Conservation (phyloP, 1,140 invertebrate species). For the Diuraphis noxia region DNA sequence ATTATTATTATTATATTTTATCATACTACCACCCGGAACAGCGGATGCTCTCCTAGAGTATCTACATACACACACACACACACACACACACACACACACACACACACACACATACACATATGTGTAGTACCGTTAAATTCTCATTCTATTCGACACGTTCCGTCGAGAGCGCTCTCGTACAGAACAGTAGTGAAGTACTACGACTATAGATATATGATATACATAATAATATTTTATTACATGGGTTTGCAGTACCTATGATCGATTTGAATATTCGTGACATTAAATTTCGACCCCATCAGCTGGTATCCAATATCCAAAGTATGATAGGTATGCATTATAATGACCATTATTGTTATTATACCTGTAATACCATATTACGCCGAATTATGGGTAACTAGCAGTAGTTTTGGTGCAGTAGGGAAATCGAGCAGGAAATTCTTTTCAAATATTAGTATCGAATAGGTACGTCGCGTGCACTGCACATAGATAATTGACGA, state of each 20-base stretch:
- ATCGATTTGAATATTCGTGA: too few species aligned
- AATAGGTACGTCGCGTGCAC: not conserved
- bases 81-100: not conserved
- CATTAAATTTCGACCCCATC: too few species aligned
- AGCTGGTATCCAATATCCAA: too few species aligned
- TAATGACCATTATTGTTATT: too few species aligned
- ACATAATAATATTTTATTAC: too few species aligned
- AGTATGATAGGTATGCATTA: too few species aligned
- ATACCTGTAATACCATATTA: too few species aligned
- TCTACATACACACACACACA: too few species aligned
- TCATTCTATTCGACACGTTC: not conserved
- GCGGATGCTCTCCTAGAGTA: not conserved
- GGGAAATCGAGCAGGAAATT: not conserved
- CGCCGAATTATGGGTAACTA: too few species aligned
- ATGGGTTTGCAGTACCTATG: too few species aligned
- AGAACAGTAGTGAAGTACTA: not conserved
- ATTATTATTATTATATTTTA: not conserved
- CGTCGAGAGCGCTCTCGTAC: not conserved
- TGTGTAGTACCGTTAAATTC: not conserved
- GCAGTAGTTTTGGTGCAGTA: too few species aligned
- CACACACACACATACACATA: not conserved
- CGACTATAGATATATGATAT: too few species aligned
- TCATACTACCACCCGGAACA: not conserved
- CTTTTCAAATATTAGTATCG: not conserved
- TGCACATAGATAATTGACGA: not conserved